A percentile compares a stretch with the other conserved stretches of the same genome.
phyloP scores from a whole-genome alignment of 2,888 invertebrate species.

The Troglohyphantes excavatus region DNA sequence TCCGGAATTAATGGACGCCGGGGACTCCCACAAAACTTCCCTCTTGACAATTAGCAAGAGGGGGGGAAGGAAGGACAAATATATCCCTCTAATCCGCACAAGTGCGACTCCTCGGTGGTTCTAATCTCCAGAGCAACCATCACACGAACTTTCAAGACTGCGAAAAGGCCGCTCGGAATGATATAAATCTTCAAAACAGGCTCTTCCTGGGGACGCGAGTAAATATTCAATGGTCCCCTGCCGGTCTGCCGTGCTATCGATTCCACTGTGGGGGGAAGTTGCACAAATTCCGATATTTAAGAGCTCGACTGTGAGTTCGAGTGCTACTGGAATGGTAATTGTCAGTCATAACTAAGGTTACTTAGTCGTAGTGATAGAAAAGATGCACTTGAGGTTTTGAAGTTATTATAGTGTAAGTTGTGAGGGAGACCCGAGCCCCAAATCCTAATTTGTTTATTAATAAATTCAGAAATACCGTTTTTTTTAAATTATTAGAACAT shows the following conservation, averaged over 20 bases:
- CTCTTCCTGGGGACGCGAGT: neutral
- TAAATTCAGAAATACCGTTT: no score
- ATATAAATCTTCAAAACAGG: conserved; percentile 27
- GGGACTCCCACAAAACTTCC: neutral
- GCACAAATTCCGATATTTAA: no score
- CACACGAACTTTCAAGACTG: neutral
- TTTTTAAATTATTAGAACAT: no score
- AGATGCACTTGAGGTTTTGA: no score
- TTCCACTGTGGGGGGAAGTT: neutral
- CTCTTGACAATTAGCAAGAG: neutral
- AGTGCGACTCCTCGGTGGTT: neutral
- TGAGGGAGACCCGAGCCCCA: no score
- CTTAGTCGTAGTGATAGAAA: no score
- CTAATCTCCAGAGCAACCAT: neutral
- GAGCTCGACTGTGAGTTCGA: no score
- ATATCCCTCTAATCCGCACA: conserved; percentile 5
- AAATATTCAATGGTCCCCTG: neutral
- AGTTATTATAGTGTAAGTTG: no score
- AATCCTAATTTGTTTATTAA: no score
- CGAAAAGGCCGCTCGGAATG: neutral
- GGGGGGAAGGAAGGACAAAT: neutral
- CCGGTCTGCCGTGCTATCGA: neutral
- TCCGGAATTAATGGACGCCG: conserved; percentile 19
- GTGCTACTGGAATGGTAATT: no score
- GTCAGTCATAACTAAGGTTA: no score